These are phyloP conservation scores for Ichneumon xanthorius DNA, from an alignment of 2,888 invertebrate genomes.

Conservation along the genomic window DNA sequence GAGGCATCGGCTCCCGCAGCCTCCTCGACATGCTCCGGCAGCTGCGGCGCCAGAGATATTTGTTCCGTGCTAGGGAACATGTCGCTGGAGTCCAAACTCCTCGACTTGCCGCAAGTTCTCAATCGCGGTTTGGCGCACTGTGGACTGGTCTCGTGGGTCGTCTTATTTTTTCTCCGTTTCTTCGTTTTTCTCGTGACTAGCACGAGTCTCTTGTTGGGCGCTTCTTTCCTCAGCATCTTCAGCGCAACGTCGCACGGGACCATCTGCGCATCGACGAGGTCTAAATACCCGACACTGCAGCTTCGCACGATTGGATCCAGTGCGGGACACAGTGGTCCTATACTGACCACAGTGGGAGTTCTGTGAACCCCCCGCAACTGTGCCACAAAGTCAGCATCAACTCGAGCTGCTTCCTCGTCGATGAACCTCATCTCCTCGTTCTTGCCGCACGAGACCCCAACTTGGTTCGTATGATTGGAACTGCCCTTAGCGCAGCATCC, in stretches of 20 bases:
- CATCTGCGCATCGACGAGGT: slow-evolving; percentile 91
- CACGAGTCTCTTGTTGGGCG: slow-evolving; percentile 90
- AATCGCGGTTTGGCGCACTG: slow-evolving; percentile 85
- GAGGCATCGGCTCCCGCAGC: slow-evolving; percentile 46
- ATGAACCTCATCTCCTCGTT: slow-evolving; percentile 89
- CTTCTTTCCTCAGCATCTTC: slow-evolving; percentile 90
- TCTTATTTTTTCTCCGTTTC: slow-evolving; percentile 83
- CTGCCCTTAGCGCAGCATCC: slow-evolving; percentile 75
- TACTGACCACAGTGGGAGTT: slow-evolving; percentile 88
- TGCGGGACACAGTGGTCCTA: slow-evolving; percentile 87
- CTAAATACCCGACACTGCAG: slow-evolving; percentile 95
- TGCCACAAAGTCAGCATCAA: slow-evolving; percentile 76
- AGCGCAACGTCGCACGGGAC: slow-evolving; percentile 91
- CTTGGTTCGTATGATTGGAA: slow-evolving; percentile 71
- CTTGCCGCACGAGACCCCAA: slow-evolving; percentile 78
- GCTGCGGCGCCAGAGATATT: slow-evolving; percentile 76
- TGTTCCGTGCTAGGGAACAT: slow-evolving; percentile 87
- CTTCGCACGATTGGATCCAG: slow-evolving; percentile 92
- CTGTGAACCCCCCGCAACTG: slow-evolving; percentile 80
- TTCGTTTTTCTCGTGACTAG: slow-evolving; percentile 90
- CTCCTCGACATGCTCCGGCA: slow-evolving; percentile 80
- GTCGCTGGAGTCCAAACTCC: slow-evolving; percentile 94
- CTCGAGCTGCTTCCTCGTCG: slow-evolving; percentile 87
- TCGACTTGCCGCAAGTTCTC: slow-evolving; percentile 91
- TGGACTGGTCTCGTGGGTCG: slow-evolving; percentile 78